Evolutionary conservation across 2,888 invertebrate species (phyloP).

Genomic region (Amphipyra berbera): DNA sequence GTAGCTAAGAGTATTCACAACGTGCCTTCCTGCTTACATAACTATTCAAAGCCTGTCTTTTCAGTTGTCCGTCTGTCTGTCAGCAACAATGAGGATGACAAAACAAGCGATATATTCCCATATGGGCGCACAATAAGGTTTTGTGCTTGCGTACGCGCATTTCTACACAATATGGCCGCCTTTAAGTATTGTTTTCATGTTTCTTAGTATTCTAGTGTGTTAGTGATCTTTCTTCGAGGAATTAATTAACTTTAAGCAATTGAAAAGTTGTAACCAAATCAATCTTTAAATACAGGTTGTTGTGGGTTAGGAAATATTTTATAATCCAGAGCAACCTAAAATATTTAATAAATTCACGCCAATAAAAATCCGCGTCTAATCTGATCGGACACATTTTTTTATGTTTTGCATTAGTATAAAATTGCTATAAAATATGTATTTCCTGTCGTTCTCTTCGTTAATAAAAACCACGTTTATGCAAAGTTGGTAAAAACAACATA

Average conservation of each 20-base stretch:
- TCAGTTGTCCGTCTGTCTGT: conserved; percentile 88
- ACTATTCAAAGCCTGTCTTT: conserved; percentile 86
- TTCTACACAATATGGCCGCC: conserved; percentile 71
- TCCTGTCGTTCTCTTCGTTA: conserved; percentile 43
- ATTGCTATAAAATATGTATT: conserved; percentile 55
- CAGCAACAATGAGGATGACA: conserved; percentile 85
- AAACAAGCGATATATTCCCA: conserved; percentile 88
- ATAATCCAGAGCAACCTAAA: conserved; percentile 19
- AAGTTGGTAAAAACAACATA: conserved; percentile 40
- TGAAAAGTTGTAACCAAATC: conserved; percentile 18
- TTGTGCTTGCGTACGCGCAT: conserved; percentile 73
- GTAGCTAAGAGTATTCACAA: conserved; percentile 66
- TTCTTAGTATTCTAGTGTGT: conserved; percentile 60
- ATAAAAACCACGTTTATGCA: conserved; percentile 56
- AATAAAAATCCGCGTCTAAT: conserved; percentile 34
- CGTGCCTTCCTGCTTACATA: conserved; percentile 73
- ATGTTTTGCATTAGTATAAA: conserved; percentile 49
- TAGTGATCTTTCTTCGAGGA: conserved; percentile 42
- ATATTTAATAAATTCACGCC: conserved; percentile 32
- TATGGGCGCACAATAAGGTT: conserved; percentile 85
- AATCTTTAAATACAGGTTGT: conserved; percentile 2
- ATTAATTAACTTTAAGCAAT: conserved; percentile 47
- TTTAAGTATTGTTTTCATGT: conserved; percentile 75
- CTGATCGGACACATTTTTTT: conserved; percentile 32
- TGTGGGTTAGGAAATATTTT: conserved; percentile 10